Evolutionary conservation across 2,113 vertebrate species (phyloP).

Genomic region (Vimba vimba): DNA sequence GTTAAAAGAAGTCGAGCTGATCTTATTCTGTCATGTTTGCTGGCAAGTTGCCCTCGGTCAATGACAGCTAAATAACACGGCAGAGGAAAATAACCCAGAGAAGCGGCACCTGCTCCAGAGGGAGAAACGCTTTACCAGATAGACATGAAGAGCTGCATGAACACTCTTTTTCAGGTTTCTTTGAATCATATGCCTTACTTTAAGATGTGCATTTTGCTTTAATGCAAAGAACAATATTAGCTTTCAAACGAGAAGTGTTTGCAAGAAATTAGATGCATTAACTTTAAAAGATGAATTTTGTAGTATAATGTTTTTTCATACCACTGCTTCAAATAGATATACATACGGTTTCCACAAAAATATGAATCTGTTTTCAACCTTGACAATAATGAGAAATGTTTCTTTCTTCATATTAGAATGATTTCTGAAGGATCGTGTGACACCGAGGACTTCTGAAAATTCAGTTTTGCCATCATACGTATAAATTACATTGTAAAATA

Average conservation of each 20-base stretch:
- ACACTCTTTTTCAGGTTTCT: neutral
- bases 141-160: neutral
- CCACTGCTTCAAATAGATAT: no score
- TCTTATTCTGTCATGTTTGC: conserved; percentile 74
- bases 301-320: neutral
- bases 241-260: neutral
- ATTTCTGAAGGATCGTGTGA: no score
- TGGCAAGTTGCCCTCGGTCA: conserved; percentile 74
- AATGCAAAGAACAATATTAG: neutral
- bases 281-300: neutral
- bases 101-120: conserved; percentile 29
- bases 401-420: no score
- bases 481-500: no score
- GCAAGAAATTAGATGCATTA: neutral
- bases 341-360: no score
- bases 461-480: no score
- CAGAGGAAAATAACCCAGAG: conserved; percentile 74
- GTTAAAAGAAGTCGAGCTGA: conserved; percentile 57
- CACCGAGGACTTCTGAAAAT: no score
- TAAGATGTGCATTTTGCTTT: neutral
- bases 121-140: neutral
- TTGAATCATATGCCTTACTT: neutral
- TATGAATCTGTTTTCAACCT: no score
- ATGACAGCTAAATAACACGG: conserved; percentile 79
- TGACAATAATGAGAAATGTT: no score